Evolutionary conservation across 2,888 invertebrate genomes (phyloP).

Genomic region (Andricus quercusramuli): DNA sequence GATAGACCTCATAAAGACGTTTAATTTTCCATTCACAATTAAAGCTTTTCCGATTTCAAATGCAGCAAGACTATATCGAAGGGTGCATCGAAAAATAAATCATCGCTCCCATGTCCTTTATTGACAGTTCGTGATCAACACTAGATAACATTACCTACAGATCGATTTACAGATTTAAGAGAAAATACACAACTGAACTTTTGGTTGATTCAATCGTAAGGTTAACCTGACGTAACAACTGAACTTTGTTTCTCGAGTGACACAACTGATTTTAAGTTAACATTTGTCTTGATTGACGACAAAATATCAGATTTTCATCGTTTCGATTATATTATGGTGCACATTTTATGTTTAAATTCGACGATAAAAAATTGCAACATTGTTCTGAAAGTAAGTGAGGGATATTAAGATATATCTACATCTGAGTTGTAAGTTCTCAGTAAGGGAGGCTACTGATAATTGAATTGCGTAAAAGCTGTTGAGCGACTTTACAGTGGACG

Average conservation of each 20-base stretch:
- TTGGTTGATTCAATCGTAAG: neutral
- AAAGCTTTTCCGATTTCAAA: neutral
- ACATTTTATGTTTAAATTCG: neutral
- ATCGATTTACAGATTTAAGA: conserved; percentile 6
- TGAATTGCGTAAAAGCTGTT: conserved; percentile 55
- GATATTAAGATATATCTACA: neutral
- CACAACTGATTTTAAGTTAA: neutral
- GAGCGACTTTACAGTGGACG: conserved; percentile 48
- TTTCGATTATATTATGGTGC: neutral
- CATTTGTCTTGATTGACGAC: conserved; percentile 1
- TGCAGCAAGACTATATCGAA: neutral
- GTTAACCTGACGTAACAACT: neutral
- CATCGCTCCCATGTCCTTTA: neutral
- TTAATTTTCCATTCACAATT: conserved; percentile 5
- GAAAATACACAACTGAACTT: neutral
- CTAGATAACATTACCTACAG: conserved; percentile 3
- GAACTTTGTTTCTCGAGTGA: neutral
- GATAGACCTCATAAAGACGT: neutral
- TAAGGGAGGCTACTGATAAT: conserved; percentile 43
- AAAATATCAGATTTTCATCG: neutral
- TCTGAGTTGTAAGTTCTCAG: conserved; percentile 3
- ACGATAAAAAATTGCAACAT: neutral
- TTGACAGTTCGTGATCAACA: conserved; percentile 3
- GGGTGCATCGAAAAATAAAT: neutral
- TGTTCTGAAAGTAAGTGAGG: neutral